Evolutionary conservation across 2,797 vertebrate species (phyloP), one percentile per base, ranked within the genome.

Genomic region (Australoheros facetus): DNA sequence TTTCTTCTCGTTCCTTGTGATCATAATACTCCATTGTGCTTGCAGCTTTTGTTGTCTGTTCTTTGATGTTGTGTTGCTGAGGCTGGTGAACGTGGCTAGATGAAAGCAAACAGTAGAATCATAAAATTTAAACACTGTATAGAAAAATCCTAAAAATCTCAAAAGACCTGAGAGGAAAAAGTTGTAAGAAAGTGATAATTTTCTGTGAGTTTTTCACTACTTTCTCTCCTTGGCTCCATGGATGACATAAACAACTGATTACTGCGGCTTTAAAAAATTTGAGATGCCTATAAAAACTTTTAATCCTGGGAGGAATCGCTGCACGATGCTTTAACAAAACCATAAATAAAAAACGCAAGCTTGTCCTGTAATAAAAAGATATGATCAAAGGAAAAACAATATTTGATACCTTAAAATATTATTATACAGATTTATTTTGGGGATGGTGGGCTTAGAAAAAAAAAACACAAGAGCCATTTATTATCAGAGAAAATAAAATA

Each of bases 401-500:
- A 69, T 77, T 13, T 21, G 8, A 54, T 21, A 10, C 19, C 51
- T 54, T 21, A 54, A 54, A 54, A 54, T 54, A n/a, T 21, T 54
- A 54, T n/a, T 7, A 21, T 10, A 21, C 9, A 2, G 51, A 19
- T 56, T 53, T 53, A 60, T 76, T n/a, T 34, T 56, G 21, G 71
- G 74, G 45, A 77, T 37, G 3, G 4, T 3, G 26, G 21, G 32
- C 12, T 85, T 58, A 56, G 28, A 54, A 7, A 72, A 81, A 73
- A 42, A 64, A 26, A 42, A 64, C 81, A 76, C 11, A 13, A 66
- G 17, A 28, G 62, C 10, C 71, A 32, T 79, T 84, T 75, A 32
- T 56, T 77, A 48, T 79, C 39, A 12, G 4, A 37, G 79, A 55
- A 70, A 42, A 64, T 77, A 39, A 60, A 75, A 73, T n/a, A 56